Evolutionary conservation across 2,888 invertebrate species (phyloP).

Genomic region (Eueremaeus valkanovi): DNA sequence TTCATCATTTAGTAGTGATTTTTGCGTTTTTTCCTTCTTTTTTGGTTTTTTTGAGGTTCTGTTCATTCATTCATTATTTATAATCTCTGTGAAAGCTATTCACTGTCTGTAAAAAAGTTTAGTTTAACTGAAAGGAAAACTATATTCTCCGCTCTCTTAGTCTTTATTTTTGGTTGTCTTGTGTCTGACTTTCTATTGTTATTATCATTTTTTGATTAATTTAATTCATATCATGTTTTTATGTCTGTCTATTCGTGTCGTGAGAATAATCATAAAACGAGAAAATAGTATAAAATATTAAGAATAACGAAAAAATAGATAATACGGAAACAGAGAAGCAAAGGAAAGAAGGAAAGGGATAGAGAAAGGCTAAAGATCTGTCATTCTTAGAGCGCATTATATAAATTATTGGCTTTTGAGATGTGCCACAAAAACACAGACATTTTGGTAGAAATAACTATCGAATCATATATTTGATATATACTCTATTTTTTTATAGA

Average conservation of each 20-base stretch:
- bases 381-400: background rate
- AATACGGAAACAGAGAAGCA: constrained; percentile 4
- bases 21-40: background rate
- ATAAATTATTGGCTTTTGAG: background rate
- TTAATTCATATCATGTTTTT: constrained; percentile 7
- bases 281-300: constrained; percentile 27
- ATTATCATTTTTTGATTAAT: background rate
- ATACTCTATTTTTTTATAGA: no score
- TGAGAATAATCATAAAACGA: constrained; percentile 17
- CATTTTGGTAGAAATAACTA: no score
- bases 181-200: no score
- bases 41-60: background rate
- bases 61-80: constrained; percentile 12
- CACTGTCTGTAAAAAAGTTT: background rate
- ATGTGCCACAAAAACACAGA: background rate
- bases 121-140: background rate
- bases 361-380: background rate
- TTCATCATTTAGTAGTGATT: constrained; percentile 26
- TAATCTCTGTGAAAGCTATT: background rate
- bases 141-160: background rate
- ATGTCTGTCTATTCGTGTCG: constrained; percentile 4
- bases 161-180: no score
- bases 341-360: background rate
- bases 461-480: no score
- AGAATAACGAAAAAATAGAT: background rate